A percentile compares a stretch with the other conserved stretches of the same genome.
Conservation (phyloP, 2,888 invertebrate genomes). For the Dicycla oo region DNA sequence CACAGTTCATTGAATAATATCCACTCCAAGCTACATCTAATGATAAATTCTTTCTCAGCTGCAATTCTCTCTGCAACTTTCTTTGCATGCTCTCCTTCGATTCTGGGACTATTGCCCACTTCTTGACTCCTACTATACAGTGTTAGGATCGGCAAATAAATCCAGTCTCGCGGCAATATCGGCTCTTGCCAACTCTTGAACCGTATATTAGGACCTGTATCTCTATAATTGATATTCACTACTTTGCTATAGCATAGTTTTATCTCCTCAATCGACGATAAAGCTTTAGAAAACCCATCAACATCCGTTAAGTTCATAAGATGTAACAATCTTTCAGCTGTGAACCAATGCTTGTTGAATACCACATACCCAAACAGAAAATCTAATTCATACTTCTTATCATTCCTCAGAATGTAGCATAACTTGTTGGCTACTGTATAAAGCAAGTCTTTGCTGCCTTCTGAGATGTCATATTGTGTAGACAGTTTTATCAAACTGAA, state of each 20-base stretch:
- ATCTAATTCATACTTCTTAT: conserved; percentile 90
- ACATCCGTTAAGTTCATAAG: conserved; percentile 88
- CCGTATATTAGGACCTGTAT: conserved; percentile 81
- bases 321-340: conserved; percentile 89
- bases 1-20: conserved; percentile 91
- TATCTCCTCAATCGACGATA: conserved; percentile 80
- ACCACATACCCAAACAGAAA: conserved; percentile 90
- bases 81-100: conserved; percentile 76
- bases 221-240: conserved; percentile 78
- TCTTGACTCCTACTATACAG: conserved; percentile 90
- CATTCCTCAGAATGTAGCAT: conserved; percentile 90
- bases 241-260: conserved; percentile 85
- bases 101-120: conserved; percentile 67
- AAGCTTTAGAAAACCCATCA: conserved; percentile 82
- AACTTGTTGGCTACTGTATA: conserved; percentile 91
- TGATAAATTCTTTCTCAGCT: conserved; percentile 83
- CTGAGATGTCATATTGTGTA: conserved; percentile 76
- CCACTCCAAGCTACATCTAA: conserved; percentile 91
- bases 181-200: conserved; percentile 90
- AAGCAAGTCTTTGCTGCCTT: conserved; percentile 86
- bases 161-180: conserved; percentile 95
- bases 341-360: conserved; percentile 91
- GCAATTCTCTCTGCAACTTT: conserved; percentile 75
- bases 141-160: conserved; percentile 93
- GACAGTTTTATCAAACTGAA: conserved; percentile 87